A percentile compares a stretch with the other conserved stretches of the same genome.
phyloP scores from a whole-genome alignment of 53 echinoderm and acorn worm species.

The Patiria pectinifera region DNA sequence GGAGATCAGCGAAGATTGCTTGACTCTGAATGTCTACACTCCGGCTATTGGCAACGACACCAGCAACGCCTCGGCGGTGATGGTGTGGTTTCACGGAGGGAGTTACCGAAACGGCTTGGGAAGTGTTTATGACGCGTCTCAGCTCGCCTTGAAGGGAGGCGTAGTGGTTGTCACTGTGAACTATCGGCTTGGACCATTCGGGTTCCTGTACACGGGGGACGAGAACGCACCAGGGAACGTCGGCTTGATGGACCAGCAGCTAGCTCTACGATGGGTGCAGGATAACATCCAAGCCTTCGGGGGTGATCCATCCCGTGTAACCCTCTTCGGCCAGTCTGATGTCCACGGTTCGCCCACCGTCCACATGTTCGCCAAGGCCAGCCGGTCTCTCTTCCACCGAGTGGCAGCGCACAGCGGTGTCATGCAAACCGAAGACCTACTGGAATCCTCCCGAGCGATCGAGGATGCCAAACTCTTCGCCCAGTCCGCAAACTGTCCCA shows the following conservation, averaged over 20 bases:
- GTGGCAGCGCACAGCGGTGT: conserved; percentile 68
- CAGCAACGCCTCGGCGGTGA: neutral
- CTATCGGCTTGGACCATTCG: conserved; percentile 48
- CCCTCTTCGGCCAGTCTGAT: conserved; percentile 81
- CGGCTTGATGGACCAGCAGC: conserved; percentile 84
- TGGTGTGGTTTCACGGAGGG: conserved; percentile 48
- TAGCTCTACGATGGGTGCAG: conserved; percentile 84
- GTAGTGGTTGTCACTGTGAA: conserved; percentile 30
- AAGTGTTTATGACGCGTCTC: neutral
- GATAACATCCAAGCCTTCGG: conserved; percentile 84
- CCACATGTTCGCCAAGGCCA: conserved; percentile 67
- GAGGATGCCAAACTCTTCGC: neutral
- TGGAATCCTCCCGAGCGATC: neutral
- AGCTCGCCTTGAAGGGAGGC: neutral
- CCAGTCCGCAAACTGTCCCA: neutral
- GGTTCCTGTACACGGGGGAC: conserved; percentile 58
- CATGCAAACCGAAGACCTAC: neutral
- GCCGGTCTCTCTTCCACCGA: conserved; percentile 76
- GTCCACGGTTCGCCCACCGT: conserved; percentile 67
- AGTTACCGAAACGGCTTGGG: conserved; percentile 17
- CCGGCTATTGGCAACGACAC: conserved; percentile 48
- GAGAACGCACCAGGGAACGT: conserved; percentile 77
- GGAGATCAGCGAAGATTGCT: conserved; percentile 76
- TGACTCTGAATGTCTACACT: conserved; percentile 82
- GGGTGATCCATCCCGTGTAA: conserved; percentile 76